These are phyloP conservation scores for Odocoileus hemionus DNA, from an alignment of 2,113 vertebrate species.

Conservation along the genomic window DNA sequence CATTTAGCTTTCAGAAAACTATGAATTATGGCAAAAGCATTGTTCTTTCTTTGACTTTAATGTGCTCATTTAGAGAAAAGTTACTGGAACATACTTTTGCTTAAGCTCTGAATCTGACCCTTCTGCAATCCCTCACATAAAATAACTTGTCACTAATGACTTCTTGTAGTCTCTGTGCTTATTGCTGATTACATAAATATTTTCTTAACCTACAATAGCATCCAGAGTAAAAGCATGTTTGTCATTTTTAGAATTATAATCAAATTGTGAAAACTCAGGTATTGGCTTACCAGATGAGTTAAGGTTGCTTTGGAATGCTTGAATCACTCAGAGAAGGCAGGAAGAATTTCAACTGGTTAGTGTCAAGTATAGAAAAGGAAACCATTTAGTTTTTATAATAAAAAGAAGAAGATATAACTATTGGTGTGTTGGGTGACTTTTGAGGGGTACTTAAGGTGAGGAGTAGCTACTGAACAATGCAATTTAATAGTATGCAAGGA, in stretches of 20 bases:
- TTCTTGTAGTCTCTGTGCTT: conserved; percentile 25
- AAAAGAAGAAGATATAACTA: neutral
- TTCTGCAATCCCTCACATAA: conserved; percentile 16
- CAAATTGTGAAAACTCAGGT: conserved; percentile 38
- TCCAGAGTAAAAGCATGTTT: conserved; percentile 50
- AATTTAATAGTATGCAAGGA: neutral
- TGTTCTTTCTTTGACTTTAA: conserved; percentile 70
- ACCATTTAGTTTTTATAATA: neutral
- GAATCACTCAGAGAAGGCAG: neutral
- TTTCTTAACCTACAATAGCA: conserved; percentile 54
- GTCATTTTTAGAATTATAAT: conserved; percentile 55
- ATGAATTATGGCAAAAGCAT: conserved; percentile 68
- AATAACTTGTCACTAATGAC: conserved; percentile 62
- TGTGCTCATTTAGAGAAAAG: conserved; percentile 72
- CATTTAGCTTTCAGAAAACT: conserved; percentile 71
- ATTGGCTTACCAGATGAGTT: neutral
- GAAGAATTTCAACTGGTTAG: conserved; percentile 18
- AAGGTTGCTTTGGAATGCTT: conserved; percentile 17
- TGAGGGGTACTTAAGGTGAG: neutral
- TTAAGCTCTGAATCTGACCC: conserved; percentile 50
- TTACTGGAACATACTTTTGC: conserved; percentile 61
- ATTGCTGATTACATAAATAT: conserved; percentile 48
- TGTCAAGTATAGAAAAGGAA: neutral
- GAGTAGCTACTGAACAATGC: neutral
- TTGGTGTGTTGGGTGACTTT: neutral